Evolutionary conservation across 2,113 vertebrate species (phyloP), one percentile per base, ranked within the genome.

Genomic region (Carlito syrichta): DNA sequence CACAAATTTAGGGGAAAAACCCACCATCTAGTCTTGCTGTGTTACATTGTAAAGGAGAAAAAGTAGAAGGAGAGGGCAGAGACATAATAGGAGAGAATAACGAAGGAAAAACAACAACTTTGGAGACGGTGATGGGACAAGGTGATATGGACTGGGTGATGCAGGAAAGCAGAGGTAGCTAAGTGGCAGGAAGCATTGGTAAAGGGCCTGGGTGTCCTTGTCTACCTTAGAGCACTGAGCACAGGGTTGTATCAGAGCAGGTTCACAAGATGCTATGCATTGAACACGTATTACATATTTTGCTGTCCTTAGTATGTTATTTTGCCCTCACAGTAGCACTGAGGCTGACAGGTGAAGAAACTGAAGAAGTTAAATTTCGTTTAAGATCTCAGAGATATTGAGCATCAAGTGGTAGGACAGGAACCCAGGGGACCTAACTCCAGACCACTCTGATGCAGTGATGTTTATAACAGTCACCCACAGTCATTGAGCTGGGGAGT

Each of bases 111-210:
- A 27, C 30, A 14, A 1, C 2, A 86, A 52, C 48, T 68, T 87
- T 32, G 45, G 91, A 56, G 17, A 22, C 19, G 50, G 58, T 22
- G 8, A 2, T 35, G 48, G 83, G 35, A 40, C 60, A 27, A 16
- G 4, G 35, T 9, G 56, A 23, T 11, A 4, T 14, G 25, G 30
- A 83, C 11, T 30, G 45, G 76, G 35, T 40, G 38, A 25, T n/a
- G 0, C 3, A 16, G 76, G 79, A 13, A 5, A 0, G 5, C 22
- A 35, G 58, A 58, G 81, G 63, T 12, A n/a, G n/a, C n/a, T n/a
- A n/a, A n/a, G n/a, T n/a, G n/a, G 13, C 40, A 54, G 20, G 35
- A 40, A 22, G 32, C 11, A 17, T 3, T 8, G 13, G n/a, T 35
- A 4, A 7, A 4, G 56, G 48, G 38, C 76, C 85, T 8, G 19